Conservation (phyloP, 2,113 vertebrate species). For the Rafetus swinhoei region DNA sequence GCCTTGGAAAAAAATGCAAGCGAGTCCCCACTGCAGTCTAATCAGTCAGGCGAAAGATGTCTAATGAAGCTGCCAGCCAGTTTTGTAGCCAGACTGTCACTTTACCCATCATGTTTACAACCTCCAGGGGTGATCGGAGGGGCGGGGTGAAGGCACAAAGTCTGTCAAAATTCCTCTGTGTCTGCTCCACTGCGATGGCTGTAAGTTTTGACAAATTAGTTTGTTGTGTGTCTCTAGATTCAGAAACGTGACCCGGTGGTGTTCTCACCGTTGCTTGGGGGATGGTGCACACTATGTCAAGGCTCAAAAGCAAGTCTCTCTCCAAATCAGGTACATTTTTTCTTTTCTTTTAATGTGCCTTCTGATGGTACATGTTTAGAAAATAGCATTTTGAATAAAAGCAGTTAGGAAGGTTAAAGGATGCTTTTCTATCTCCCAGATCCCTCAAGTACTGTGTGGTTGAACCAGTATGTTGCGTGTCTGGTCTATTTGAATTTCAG, state of each 20-base stretch:
- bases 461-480: rapidly evolving
- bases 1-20: constrained; percentile 72
- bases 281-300: background rate
- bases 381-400: background rate
- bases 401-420: background rate
- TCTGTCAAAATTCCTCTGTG: constrained; percentile 41
- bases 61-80: constrained; percentile 80
- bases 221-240: constrained; percentile 20
- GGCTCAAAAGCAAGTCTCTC: background rate
- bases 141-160: constrained; percentile 58
- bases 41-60: constrained; percentile 77
- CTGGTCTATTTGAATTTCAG: background rate
- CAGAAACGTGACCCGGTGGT: background rate
- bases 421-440: background rate
- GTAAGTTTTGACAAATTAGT: constrained; percentile 71
- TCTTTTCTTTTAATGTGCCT: background rate
- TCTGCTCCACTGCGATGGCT: constrained; percentile 29
- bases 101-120: constrained; percentile 69
- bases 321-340: constrained; percentile 10
- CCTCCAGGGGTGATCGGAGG: constrained; percentile 74
- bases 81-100: constrained; percentile 76
- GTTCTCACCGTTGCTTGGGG: background rate
- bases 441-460: background rate
- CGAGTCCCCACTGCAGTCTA: constrained; percentile 77
- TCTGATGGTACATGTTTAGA: background rate